These are phyloP conservation scores for Microtus obscurus DNA, from an alignment of 2,797 vertebrate genomes.

Conservation along the genomic window DNA sequence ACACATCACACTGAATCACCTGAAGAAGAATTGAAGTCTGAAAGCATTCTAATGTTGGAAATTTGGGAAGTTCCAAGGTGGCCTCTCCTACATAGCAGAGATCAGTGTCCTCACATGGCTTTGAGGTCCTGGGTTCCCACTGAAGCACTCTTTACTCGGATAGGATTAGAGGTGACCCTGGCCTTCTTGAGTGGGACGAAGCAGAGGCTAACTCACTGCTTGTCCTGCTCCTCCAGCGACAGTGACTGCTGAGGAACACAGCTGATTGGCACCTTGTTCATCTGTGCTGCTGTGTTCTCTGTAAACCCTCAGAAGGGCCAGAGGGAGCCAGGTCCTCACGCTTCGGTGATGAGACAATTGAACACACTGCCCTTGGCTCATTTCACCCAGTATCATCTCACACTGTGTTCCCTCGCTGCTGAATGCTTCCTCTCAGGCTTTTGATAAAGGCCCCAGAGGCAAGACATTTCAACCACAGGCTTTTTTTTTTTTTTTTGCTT, in stretches of 20 bases:
- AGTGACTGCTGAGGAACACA: background rate
- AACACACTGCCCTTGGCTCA: background rate
- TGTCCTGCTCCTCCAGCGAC: background rate
- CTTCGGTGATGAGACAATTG: background rate
- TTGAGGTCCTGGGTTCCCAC: background rate
- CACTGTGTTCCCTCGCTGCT: background rate
- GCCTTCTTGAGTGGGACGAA: background rate
- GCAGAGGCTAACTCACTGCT: rapidly evolving
- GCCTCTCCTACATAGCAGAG: background rate
- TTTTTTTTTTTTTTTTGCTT: background rate
- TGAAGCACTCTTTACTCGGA: background rate
- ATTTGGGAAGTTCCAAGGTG: background rate
- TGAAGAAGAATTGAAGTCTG: background rate
- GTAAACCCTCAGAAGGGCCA: background rate
- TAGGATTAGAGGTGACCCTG: background rate
- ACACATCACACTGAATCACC: background rate
- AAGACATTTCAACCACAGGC: background rate
- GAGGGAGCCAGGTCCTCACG: background rate
- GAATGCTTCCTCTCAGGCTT: background rate
- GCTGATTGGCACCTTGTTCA: background rate
- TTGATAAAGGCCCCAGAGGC: background rate
- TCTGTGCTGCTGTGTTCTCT: background rate
- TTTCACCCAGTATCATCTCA: background rate
- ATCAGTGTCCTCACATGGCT: rapidly evolving
- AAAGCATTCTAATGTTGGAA: too few species aligned